phyloP scores from a whole-genome alignment of 2,888 invertebrate species.

The Acrobasis consociella region DNA sequence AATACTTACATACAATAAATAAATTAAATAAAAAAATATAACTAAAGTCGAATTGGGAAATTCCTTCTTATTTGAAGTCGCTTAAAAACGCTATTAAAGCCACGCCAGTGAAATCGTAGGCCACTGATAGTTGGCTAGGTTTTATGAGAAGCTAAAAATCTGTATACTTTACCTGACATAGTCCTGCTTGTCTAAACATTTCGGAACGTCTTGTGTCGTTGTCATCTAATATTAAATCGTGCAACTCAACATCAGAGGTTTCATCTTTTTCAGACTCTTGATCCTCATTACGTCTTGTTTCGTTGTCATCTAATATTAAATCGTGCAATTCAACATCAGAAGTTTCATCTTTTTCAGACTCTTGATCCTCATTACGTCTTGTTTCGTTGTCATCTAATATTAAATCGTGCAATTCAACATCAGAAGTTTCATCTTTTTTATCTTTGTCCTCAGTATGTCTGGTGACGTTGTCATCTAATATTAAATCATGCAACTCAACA shows the following conservation, averaged over 20 bases:
- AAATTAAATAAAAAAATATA: too few relatives aligned
- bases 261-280: background rate
- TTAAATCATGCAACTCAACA: background rate
- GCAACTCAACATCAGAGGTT: background rate
- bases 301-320: background rate
- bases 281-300: background rate
- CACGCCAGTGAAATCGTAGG: too few relatives aligned
- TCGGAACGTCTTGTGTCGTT: background rate
- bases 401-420: background rate
- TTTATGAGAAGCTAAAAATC: background rate
- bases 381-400: background rate
- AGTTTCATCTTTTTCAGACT: background rate
- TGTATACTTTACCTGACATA: background rate
- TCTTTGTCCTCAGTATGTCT: background rate
- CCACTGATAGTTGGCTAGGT: too few relatives aligned
- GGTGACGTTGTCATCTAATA: background rate
- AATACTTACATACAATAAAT: too few relatives aligned
- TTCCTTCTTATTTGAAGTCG: too few relatives aligned
- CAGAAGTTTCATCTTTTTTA: background rate
- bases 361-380: background rate
- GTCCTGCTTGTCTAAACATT: background rate
- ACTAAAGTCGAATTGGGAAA: too few relatives aligned
- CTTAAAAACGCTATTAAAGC: too few relatives aligned
- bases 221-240: background rate
- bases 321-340: background rate